Percentiles rank a stretch among this genome's conserved stretches.
Evolutionary conservation across 2,888 invertebrate genomes (phyloP).

Genomic region (Leucophenga maculata): DNA sequence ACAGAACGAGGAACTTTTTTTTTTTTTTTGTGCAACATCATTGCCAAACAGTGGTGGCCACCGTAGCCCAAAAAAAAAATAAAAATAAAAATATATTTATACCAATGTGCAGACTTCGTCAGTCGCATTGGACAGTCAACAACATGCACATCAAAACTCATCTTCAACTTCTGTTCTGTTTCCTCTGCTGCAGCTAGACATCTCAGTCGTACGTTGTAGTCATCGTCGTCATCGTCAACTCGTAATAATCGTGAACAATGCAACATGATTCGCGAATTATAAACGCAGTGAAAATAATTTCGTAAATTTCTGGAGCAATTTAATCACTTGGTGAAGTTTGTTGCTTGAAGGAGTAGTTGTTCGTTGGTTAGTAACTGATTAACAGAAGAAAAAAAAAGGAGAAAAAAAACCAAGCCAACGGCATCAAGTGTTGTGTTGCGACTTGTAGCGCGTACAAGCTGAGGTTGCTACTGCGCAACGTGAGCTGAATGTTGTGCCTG

Average conservation of each 20-base stretch:
- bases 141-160: slow-evolving; percentile 30
- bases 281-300: slow-evolving; percentile 55
- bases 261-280: slow-evolving; percentile 70
- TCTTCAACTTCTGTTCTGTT: too few relatives aligned
- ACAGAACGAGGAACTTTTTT: slow-evolving; percentile 14
- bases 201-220: slow-evolving; percentile 6
- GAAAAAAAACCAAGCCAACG: background rate
- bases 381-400: slow-evolving; percentile 6
- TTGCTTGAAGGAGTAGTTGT: slow-evolving; percentile 53
- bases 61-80: background rate
- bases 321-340: slow-evolving; percentile 53
- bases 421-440: slow-evolving; percentile 6
- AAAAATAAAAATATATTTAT: background rate
- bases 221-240: slow-evolving; percentile 21
- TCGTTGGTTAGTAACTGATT: slow-evolving; percentile 40
- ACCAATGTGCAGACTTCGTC: background rate
- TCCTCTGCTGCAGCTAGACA: background rate
- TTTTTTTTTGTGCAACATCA: slow-evolving; percentile 54
- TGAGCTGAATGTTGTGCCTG: background rate
- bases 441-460: background rate
- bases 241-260: slow-evolving; percentile 54
- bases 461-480: slow-evolving; percentile 20
- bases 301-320: slow-evolving; percentile 67
- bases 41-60: slow-evolving; percentile 49
- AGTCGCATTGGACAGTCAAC: slow-evolving; percentile 48